Evolutionary conservation across 1,140 invertebrate genomes (phyloP).

Genomic region (Nylanderia fulva): DNA sequence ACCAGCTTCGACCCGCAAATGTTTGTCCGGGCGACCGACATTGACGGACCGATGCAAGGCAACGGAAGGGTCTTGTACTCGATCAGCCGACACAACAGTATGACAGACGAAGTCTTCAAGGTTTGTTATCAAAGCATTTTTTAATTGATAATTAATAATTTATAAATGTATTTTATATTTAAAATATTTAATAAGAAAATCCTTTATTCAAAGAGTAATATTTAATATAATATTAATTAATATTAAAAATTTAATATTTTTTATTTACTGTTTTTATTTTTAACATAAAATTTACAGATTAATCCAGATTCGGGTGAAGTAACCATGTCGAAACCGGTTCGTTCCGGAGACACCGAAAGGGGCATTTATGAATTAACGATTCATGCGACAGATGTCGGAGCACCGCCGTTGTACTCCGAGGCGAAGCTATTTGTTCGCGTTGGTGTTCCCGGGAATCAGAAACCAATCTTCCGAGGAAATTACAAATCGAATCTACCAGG

Average conservation of each 20-base stretch:
- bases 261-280: background rate
- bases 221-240: slow-evolving; percentile 16
- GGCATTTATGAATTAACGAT: slow-evolving; percentile 91
- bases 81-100: slow-evolving; percentile 90
- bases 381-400: slow-evolving; percentile 90
- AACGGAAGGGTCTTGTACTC: slow-evolving; percentile 89
- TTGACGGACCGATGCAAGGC: slow-evolving; percentile 90
- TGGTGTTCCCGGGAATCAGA: slow-evolving; percentile 92
- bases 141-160: background rate
- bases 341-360: slow-evolving; percentile 90
- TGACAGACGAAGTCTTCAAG: slow-evolving; percentile 85
- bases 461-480: slow-evolving; percentile 91
- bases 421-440: slow-evolving; percentile 89
- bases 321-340: slow-evolving; percentile 87
- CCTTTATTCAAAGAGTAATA: background rate
- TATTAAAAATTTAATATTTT: background rate
- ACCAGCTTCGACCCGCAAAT: slow-evolving; percentile 92
- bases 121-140: slow-evolving; percentile 60
- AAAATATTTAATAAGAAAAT: background rate
- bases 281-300: slow-evolving; percentile 85
- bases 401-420: slow-evolving; percentile 89
- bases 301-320: slow-evolving; percentile 90
- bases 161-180: background rate
- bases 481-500: slow-evolving; percentile 87
- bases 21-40: slow-evolving; percentile 90